phyloP scores from a whole-genome alignment of 2,888 invertebrate species.

The Lymantria dispar region DNA sequence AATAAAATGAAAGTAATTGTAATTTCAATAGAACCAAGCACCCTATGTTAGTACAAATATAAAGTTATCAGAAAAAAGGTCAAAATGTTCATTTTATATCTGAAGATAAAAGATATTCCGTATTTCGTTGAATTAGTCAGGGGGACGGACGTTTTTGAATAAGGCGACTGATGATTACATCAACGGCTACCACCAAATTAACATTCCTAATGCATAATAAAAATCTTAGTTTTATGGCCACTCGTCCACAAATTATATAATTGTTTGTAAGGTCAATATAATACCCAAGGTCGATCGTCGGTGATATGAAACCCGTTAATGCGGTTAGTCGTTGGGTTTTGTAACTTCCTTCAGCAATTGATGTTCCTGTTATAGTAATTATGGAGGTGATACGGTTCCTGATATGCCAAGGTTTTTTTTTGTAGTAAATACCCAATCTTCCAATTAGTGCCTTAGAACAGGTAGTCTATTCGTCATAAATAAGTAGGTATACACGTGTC shows the following conservation, averaged over 20 bases:
- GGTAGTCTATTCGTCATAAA: no score
- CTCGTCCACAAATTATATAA: conserved; percentile 58
- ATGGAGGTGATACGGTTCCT: no score
- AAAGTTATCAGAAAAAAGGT: no score
- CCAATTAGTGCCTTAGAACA: no score
- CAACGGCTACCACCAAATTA: conserved; percentile 25
- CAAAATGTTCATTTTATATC: no score
- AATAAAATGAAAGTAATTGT: no score
- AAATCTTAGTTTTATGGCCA: conserved; percentile 45
- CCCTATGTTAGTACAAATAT: no score
- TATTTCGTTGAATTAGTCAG: not conserved
- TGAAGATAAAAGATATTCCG: not conserved
- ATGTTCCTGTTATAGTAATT: no score
- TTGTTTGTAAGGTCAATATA: conserved; percentile 58
- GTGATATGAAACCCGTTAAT: conserved; percentile 53
- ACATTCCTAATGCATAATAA: conserved; percentile 36
- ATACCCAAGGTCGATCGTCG: conserved; percentile 55
- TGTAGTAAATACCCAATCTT: no score
- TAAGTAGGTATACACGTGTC: no score
- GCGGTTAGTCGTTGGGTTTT: conserved; percentile 37
- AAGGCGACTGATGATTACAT: conserved; percentile 33
- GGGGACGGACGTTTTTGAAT: conserved; percentile 2
- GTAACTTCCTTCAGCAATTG: conserved; percentile 36
- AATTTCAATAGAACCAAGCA: no score
- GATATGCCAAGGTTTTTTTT: no score